Percentiles rank a stretch among this genome's conserved stretches.
Conservation (phyloP, 2,113 vertebrate genomes). For the Tretioscincus oriximinensis region DNA sequence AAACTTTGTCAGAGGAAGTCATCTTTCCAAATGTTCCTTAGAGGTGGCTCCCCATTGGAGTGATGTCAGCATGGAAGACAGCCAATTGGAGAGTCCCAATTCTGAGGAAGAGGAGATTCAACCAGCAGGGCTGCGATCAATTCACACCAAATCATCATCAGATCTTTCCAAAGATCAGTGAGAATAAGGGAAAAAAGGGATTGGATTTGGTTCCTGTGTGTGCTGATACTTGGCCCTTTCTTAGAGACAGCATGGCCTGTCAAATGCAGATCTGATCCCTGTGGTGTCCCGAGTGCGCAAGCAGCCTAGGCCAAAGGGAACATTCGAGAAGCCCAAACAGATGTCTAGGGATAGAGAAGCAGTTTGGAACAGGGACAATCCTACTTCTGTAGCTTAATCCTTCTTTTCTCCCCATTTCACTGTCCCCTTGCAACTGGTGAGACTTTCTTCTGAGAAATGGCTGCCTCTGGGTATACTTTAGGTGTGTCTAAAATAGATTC, state of each 20-base stretch:
- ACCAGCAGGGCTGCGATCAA: not conserved
- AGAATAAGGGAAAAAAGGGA: not conserved
- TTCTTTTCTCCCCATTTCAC: not conserved
- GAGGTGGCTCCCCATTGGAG: constrained; percentile 30
- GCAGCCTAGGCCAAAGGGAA: not conserved
- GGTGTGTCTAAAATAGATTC: accelerated
- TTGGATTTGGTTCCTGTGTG: not conserved
- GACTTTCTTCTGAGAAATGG: not conserved
- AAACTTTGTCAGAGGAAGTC: not conserved
- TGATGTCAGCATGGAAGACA: constrained; percentile 24
- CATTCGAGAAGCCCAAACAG: not conserved
- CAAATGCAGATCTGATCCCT: not conserved
- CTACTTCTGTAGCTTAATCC: not conserved
- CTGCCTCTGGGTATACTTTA: accelerated
- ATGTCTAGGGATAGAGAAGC: not conserved
- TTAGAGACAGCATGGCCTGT: not conserved
- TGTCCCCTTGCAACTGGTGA: not conserved
- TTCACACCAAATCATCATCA: not conserved
- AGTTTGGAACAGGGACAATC: not conserved
- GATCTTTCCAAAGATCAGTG: not conserved
- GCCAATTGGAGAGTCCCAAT: not conserved
- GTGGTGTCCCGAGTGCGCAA: not conserved
- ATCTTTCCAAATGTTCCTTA: not conserved
- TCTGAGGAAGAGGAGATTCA: constrained; percentile 17
- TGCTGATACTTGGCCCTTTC: not conserved